Evolutionary conservation across 1,140 invertebrate genomes (phyloP).

Genomic region (Dryas iulia): DNA sequence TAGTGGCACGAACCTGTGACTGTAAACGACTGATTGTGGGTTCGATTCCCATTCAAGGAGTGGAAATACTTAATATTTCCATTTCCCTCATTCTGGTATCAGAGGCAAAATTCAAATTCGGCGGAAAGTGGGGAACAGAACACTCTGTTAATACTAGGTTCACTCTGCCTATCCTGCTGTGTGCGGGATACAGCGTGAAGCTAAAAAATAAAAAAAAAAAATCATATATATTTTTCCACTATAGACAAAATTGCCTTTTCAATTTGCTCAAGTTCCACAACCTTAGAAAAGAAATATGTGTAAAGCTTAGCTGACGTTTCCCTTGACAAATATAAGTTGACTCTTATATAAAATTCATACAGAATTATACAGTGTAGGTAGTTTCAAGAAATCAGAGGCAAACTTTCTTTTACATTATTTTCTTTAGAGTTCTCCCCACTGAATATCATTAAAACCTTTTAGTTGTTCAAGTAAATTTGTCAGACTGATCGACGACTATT

Average conservation of each 20-base stretch:
- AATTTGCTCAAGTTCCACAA: background rate
- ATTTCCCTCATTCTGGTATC: too few species aligned
- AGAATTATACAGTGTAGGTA: background rate
- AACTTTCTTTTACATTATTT: background rate
- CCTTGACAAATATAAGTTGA: background rate
- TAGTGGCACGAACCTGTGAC: too few species aligned
- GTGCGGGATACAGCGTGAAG: too few species aligned
- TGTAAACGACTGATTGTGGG: too few species aligned
- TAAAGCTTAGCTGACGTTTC: background rate
- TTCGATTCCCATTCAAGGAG: too few species aligned
- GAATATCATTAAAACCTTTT: background rate
- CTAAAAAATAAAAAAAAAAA: too few species aligned
- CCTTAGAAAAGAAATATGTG: background rate
- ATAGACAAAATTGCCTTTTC: background rate
- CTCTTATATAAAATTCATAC: conserved; percentile 1
- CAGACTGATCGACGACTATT: background rate
- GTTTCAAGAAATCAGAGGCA: background rate
- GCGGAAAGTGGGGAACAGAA: too few species aligned
- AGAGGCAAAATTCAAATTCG: too few species aligned
- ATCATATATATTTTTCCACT: too few species aligned
- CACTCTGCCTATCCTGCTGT: too few species aligned
- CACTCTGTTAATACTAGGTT: too few species aligned
- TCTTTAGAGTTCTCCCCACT: background rate
- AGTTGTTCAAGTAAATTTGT: background rate
- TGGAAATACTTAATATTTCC: too few species aligned